Conservation (phyloP, 2,797 vertebrate genomes). For the Pseudopleuronectes americanus region DNA sequence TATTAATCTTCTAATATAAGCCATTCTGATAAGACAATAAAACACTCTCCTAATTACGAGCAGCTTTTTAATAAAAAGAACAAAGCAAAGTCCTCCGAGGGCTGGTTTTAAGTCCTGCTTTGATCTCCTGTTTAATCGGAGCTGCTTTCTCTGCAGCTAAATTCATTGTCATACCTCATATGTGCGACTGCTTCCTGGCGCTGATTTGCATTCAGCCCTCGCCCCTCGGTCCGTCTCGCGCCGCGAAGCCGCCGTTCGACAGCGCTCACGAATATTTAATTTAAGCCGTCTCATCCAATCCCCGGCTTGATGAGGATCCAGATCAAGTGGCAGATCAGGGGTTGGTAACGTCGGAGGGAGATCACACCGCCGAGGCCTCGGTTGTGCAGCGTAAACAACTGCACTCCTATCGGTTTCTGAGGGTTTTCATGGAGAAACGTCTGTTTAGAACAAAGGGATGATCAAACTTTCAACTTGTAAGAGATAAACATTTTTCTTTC, state of each 20-base stretch:
- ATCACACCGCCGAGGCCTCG: constrained; percentile 39
- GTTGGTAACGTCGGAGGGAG: constrained; percentile 29
- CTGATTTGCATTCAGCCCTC: constrained; percentile 59
- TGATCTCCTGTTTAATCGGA: constrained; percentile 71
- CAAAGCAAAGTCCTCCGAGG: constrained; percentile 72
- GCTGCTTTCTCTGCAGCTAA: constrained; percentile 52
- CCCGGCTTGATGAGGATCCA: constrained; percentile 57
- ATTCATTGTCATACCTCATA: constrained; percentile 68
- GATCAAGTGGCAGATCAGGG: constrained; percentile 44
- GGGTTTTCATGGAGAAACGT: constrained; percentile 29
- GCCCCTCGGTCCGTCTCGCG: constrained; percentile 64
- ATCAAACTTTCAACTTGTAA: constrained; percentile 31
- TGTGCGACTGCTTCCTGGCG: constrained; percentile 70
- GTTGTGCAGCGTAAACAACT: constrained; percentile 51
- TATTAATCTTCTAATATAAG: constrained; percentile 65
- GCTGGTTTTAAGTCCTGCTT: constrained; percentile 65
- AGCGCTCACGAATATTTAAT: constrained; percentile 67
- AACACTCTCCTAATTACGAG: constrained; percentile 68
- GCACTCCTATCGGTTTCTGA: constrained; percentile 32
- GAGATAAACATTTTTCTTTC: constrained; percentile 49
- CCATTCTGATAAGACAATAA: constrained; percentile 71
- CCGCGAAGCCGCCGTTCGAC: constrained; percentile 53
- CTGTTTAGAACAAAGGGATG: constrained; percentile 22
- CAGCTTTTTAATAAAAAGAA: constrained; percentile 78
- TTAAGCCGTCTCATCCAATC: constrained; percentile 61